Evolutionary conservation across 1,140 invertebrate genomes (phyloP).

Genomic region (Holcopasites calliopsidis): DNA sequence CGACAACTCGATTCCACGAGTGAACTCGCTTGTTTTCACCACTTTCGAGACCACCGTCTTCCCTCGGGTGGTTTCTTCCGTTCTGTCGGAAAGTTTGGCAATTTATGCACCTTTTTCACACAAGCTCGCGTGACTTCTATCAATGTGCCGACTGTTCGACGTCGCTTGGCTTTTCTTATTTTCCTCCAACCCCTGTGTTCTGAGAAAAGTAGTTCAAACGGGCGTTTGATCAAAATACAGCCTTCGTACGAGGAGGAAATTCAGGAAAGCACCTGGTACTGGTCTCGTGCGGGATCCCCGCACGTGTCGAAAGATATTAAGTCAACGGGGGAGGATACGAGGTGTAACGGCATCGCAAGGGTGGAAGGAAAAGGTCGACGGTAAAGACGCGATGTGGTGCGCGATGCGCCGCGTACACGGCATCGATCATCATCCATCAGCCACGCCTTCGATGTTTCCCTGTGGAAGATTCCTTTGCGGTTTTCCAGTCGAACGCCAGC

Average conservation of each 20-base stretch:
- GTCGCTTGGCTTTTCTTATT: not conserved
- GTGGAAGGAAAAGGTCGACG: not conserved
- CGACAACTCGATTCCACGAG: slow-evolving; percentile 43
- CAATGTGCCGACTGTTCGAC: slow-evolving; percentile 66
- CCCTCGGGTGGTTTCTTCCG: slow-evolving; percentile 50
- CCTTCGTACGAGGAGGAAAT: not conserved
- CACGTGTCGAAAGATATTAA: slow-evolving; percentile 63
- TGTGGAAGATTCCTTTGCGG: slow-evolving; percentile 45
- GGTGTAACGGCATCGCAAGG: slow-evolving; percentile 52
- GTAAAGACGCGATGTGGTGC: slow-evolving; percentile 23
- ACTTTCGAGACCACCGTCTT: slow-evolving; percentile 1
- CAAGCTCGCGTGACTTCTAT: slow-evolving; percentile 62
- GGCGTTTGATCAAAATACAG: not conserved
- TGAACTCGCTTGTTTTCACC: slow-evolving; percentile 34
- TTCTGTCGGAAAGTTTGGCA: slow-evolving; percentile 63
- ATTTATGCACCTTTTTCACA: slow-evolving; percentile 68
- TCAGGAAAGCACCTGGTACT: slow-evolving; percentile 48
- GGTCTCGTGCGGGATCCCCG: slow-evolving; percentile 24
- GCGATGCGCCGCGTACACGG: slow-evolving; percentile 58
- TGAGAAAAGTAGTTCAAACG: not conserved
- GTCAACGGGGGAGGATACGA: slow-evolving; percentile 53
- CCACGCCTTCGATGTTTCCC: slow-evolving; percentile 52
- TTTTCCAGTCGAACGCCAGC: slow-evolving; percentile 53
- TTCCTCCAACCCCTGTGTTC: not conserved
- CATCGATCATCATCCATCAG: slow-evolving; percentile 79